phyloP scores from a whole-genome alignment of 2,888 invertebrate species.

The Cerceris rybyensis region DNA sequence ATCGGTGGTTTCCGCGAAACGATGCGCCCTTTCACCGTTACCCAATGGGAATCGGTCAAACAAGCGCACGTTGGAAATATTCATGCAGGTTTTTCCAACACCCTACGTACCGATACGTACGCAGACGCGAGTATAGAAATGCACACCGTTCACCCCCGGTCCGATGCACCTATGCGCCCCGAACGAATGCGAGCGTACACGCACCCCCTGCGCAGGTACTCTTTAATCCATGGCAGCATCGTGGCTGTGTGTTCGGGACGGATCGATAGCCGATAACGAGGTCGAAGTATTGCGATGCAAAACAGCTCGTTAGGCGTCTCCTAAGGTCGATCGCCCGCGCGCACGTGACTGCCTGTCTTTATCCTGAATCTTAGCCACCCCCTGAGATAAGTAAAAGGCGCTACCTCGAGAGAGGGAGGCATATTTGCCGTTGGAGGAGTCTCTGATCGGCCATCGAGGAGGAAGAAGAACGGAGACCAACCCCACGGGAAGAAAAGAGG shows the following conservation, averaged over 20 bases:
- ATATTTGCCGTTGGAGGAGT: conserved; percentile 11
- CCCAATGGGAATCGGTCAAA: conserved; percentile 48
- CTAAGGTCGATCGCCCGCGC: conserved; percentile 56
- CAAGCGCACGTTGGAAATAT: conserved; percentile 34
- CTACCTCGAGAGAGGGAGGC: conserved; percentile 29
- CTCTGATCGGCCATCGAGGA: conserved; percentile 6
- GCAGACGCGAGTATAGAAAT: not conserved
- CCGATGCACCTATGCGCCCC: not conserved
- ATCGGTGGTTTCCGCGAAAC: conserved; percentile 64
- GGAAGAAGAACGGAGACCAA: not conserved
- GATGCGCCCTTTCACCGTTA: conserved; percentile 56
- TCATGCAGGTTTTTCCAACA: conserved; percentile 13
- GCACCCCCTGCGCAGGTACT: conserved; percentile 46
- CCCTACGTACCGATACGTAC: not conserved
- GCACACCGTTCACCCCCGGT: not conserved
- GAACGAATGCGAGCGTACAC: conserved; percentile 23
- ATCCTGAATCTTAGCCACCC: conserved; percentile 9
- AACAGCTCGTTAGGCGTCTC: conserved; percentile 77
- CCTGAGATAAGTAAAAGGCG: conserved; percentile 22
- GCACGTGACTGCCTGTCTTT: conserved; percentile 37
- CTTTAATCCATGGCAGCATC: conserved; percentile 62
- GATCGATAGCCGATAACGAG: conserved; percentile 77
- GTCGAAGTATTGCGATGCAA: conserved; percentile 77
- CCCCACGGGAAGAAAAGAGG: conserved; percentile 60
- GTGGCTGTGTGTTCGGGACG: conserved; percentile 50